Percentiles rank a stretch among this genome's conserved stretches.
Conservation (phyloP, 2,888 invertebrate species). For the Fissipunctia ypsillon region DNA sequence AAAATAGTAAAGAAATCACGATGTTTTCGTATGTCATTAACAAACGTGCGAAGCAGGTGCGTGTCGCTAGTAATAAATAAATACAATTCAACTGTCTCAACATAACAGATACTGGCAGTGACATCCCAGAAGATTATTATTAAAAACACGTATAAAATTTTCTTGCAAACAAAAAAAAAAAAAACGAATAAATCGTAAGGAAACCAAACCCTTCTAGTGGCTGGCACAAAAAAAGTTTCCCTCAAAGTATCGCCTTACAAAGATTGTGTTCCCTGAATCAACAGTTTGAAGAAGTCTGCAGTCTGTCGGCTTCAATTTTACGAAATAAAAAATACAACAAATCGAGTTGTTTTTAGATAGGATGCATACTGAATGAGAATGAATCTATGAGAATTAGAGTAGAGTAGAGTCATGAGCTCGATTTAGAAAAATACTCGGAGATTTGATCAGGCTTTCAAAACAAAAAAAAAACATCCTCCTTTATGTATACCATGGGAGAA, state of each 20-base stretch:
- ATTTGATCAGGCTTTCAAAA: too few relatives aligned
- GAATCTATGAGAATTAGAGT: too few relatives aligned
- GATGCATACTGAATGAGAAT: too few relatives aligned
- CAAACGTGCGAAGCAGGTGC: too few relatives aligned
- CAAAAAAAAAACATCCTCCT: too few relatives aligned
- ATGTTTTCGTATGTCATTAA: too few relatives aligned
- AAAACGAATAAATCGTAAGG: conserved; percentile 31
- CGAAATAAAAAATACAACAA: conserved; percentile 61
- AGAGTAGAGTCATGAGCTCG: too few relatives aligned
- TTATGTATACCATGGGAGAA: too few relatives aligned
- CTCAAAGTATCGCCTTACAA: conserved; percentile 69
- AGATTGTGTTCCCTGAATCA: conserved; percentile 71
- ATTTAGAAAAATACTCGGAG: too few relatives aligned
- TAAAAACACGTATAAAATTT: background rate
- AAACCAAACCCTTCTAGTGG: conserved; percentile 61
- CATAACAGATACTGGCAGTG: background rate
- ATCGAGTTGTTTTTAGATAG: background rate
- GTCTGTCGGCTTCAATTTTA: conserved; percentile 45
- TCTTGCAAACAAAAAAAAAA: conserved; percentile 24
- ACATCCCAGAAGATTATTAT: background rate
- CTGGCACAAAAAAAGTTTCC: conserved; percentile 64
- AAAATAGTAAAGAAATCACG: too few relatives aligned
- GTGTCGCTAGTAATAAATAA: background rate
- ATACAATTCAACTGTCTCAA: background rate
- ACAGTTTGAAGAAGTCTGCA: conserved; percentile 53